These are phyloP conservation scores for Embidobia sp. DNA, from an alignment of 2,888 invertebrate species.

Conservation along the genomic window DNA sequence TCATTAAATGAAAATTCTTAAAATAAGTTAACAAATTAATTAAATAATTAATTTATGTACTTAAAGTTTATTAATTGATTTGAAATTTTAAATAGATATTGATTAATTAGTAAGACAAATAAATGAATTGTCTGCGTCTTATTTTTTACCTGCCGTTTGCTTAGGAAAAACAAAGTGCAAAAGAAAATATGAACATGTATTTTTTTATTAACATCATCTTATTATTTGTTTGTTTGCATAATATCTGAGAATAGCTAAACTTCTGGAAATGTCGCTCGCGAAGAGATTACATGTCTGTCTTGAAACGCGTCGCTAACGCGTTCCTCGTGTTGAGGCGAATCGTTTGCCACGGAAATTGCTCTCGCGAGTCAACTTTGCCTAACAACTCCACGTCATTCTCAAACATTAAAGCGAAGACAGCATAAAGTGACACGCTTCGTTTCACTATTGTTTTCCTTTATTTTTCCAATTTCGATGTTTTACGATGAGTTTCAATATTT, in stretches of 20 bases:
- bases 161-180: too few relatives aligned
- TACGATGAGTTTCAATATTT: conserved; percentile 25
- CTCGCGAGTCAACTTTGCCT: conserved; percentile 53
- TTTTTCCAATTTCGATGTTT: conserved; percentile 23
- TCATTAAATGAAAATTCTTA: too few relatives aligned
- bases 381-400: conserved; percentile 55
- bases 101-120: too few relatives aligned
- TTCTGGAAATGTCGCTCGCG: conserved; percentile 36
- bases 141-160: too few relatives aligned
- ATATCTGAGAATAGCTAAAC: conserved; percentile 25
- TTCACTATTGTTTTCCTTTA: conserved; percentile 49
- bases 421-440: conserved; percentile 39
- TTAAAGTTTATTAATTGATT: too few relatives aligned
- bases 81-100: too few relatives aligned
- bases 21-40: too few relatives aligned
- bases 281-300: conserved; percentile 49
- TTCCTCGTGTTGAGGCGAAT: conserved; percentile 51
- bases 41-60: too few relatives aligned
- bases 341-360: conserved; percentile 57
- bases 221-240: conserved; percentile 31
- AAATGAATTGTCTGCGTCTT: too few relatives aligned
- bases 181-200: too few relatives aligned
- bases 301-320: conserved; percentile 50
- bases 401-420: conserved; percentile 43
- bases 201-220: conserved; percentile 14